Base-by-base conservation (phyloP, 1,140 invertebrate species). In the Cepaea nemoralis region DNA sequence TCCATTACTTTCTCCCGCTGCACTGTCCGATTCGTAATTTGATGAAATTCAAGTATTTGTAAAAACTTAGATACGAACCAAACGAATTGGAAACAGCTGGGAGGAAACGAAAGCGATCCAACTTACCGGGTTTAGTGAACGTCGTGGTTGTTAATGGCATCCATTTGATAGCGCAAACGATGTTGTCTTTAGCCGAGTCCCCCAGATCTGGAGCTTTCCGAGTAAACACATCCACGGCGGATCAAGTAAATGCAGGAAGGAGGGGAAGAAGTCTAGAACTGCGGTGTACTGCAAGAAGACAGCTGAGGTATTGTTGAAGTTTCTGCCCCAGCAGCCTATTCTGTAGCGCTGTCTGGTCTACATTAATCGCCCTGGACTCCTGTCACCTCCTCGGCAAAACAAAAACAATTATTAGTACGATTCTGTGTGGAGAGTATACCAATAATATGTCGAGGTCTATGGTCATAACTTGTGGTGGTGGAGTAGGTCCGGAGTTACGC, bases 161-260 rank as follows among this genome's bases (percentile, higher is more conserved):
- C 59, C 59, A 63, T 63, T 63, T 63, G 59, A 63, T 63, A 63
- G 59, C 59, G 59, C 59, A 63, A 63, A 63, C 22, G 59, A 63
- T 63, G 59, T 63, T 63, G 59, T 63, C 16, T 63, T 63, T 63
- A 63, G 59, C 59, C 59, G 27, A 31, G n/a, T n/a, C 2, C 59
- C 27, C n/a, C 59, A 31, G 27, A 63, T 63, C 59, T 2, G 22
- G 59, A 6, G 59, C 10, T 5, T 63, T 27, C 59, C n/a, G 27
- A 31, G 59, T 31, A 63, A 63, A 63, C 59, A 63, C n/a, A 5
- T 63, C n/a, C 59, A 31, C 59, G 33, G 3, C 2, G 59, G 27
- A 16, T 63, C 19, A 63, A 31, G 27, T 31, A 63, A 31, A 63
- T 31, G n/a, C n/a, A 31, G 59, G 2, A 31, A n/a, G 5, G 16